Evolutionary conservation across 1,140 invertebrate species (phyloP).

Genomic region (Heterodera carotae): DNA sequence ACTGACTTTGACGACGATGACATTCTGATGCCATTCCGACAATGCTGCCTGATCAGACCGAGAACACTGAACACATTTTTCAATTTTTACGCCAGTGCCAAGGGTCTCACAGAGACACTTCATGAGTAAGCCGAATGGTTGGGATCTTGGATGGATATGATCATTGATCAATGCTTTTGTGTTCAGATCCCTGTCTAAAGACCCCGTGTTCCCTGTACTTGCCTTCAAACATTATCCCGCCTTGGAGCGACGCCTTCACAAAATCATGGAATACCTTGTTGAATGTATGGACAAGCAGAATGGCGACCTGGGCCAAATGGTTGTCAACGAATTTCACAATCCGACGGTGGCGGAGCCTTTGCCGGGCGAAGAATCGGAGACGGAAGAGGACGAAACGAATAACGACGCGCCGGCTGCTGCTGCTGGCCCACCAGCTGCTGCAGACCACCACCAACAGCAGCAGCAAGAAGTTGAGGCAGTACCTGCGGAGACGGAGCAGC

Average conservation of each 20-base stretch:
- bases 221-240: constrained; percentile 55
- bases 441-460: constrained; percentile 11
- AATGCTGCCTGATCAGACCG: constrained; percentile 53
- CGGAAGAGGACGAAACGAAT: constrained; percentile 71
- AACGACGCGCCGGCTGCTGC: constrained; percentile 27
- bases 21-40: constrained; percentile 53
- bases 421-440: constrained; percentile 71
- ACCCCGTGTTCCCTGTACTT: constrained; percentile 48
- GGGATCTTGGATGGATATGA: neutral
- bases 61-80: constrained; percentile 45
- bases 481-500: constrained; percentile 6
- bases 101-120: constrained; percentile 44
- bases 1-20: constrained; percentile 56
- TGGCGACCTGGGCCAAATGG: constrained; percentile 23
- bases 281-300: constrained; percentile 50
- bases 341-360: constrained; percentile 28
- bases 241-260: constrained; percentile 48
- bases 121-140: constrained; percentile 43
- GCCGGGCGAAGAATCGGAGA: constrained; percentile 68
- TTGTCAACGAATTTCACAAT: constrained; percentile 53
- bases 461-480: neutral
- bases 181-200: constrained; percentile 48
- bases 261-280: constrained; percentile 54
- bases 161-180: constrained; percentile 7
- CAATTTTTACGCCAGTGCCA: constrained; percentile 44